Base-by-base conservation (phyloP, 2,888 invertebrate species). In the Cyclophora albipunctata region DNA sequence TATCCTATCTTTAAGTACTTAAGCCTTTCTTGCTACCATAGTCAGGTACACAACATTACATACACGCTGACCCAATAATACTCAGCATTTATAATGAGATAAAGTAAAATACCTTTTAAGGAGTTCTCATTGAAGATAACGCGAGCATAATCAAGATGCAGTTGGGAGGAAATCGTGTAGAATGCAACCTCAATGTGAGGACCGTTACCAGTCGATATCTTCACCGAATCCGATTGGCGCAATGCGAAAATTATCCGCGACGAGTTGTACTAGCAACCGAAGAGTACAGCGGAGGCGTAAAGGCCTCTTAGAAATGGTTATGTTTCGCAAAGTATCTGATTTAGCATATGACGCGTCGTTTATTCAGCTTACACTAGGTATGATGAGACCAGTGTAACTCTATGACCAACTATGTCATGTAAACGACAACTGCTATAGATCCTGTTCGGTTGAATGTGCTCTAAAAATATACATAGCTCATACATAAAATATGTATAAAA, bases 301-400 rank as follows among this genome's bases (percentile, higher is more conserved):
- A 80, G 75, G 72, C 75, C 69, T 67, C 75, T 75, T 77, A 75
- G 75, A 73, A 81, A 81, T 81, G 82, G 80, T 80, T 81, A 78
- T 78, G 81, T 81, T 81, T 79, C 75, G 70, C 72, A 76, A 84
- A 84, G 84, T 82, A 85, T 85, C 85, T 79, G 84, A 84, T 85
- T 81, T 76, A 78, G 76, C 68, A 72, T 73, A 68, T 79, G 83
- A 80, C 78, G 74, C 71, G 78, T 78, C 79, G 76, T 80, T 81
- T 78, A 75, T 81, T 80, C 71, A 68, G 71, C 75, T 78, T 76
- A 76, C 75, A 68, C 67, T 68, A 72, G 71, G 69, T 70, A 67
- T 70, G 79, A 81, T 81, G 67, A 68, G 74, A 79, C 78, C 81
- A 70, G 71, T 78, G 75, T 76, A 78, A 80, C 76, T 67, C 74